Base-by-base conservation (phyloP, 1,140 invertebrate genomes). In the Drosophila erecta region DNA sequence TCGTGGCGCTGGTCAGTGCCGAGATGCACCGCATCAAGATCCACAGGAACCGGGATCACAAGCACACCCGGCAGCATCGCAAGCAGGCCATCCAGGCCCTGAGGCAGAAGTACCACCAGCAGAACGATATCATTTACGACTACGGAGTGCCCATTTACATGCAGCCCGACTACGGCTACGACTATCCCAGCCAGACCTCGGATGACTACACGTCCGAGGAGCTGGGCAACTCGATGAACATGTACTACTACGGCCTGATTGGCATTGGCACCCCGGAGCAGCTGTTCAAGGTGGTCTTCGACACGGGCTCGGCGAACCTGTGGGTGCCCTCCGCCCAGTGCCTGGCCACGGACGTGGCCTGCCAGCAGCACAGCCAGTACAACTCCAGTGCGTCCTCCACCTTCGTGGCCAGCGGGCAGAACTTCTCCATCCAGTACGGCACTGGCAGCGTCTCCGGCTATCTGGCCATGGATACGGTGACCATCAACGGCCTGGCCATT, bases 221-320 rank as follows among this genome's bases (percentile, higher is more conserved):
- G 12, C 56, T 91, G 38, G 44, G 55, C 41, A 91, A 91, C 43
- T 61, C 64, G 4, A 61, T 86, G 64, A 90, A 91, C 33, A 77
- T 87, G 81, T 71, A 77, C 10, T 89, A 91, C 38, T 90, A 81
- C 93, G 99, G 99, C 4, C 94, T 94, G 2, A 99, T 99, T 74
- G 93, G 93, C 0, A 98, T 99, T 92, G 99, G 98, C 60, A 96
- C 95, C 47, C 99, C 98, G 20, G 95, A 96, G 35, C 98, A 99
- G 93, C 93, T 93, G 2, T 91, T 91, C 47, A 75, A 65, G n/a
- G 90, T 91, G 35, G 70, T 91, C 11, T 91, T 91, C 40, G 89
- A 89, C 20, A 91, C 81, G 20, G 89, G 89, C 7, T 90, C 89
- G 0, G 50, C 89, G 14, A 91, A 90, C 30, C 64, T 90, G 10